phyloP scores from a whole-genome alignment of 1,140 invertebrate genomes.

The Drosophila erecta region DNA sequence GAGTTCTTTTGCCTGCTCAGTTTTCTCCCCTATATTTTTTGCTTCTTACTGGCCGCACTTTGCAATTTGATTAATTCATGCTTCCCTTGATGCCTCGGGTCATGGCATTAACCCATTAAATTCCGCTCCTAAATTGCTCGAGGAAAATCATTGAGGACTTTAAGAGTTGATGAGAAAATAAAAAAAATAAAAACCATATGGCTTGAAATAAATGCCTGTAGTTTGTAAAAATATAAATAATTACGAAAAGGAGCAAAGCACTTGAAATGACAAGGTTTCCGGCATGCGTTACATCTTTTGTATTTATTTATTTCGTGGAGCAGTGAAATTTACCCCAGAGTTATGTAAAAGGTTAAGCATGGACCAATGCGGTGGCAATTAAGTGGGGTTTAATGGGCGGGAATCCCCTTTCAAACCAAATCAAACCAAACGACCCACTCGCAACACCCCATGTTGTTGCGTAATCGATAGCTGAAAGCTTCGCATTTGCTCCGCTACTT shows the following conservation, averaged over 20 bases:
- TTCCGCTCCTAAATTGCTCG: background rate
- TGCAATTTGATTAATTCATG: conserved; percentile 79
- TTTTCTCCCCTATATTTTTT: conserved; percentile 6
- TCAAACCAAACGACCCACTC: no score
- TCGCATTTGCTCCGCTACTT: conserved; percentile 51
- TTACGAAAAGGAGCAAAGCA: no score
- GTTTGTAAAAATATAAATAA: no score
- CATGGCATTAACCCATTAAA: conserved; percentile 35
- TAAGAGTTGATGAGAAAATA: background rate
- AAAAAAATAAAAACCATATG: background rate
- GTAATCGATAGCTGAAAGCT: conserved; percentile 60
- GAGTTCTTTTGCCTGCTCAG: conserved; percentile 7
- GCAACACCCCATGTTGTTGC: background rate
- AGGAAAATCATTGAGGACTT: background rate
- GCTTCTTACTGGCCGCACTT: conserved; percentile 33
- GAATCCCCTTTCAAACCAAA: background rate
- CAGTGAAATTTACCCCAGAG: background rate
- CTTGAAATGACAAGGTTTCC: no score
- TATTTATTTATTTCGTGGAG: no score
- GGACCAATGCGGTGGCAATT: background rate
- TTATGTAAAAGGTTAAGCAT: background rate
- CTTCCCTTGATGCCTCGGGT: conserved; percentile 44
- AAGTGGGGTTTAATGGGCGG: background rate
- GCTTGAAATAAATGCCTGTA: no score
- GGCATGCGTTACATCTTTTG: no score